Conservation (phyloP, 92 coral and sea anemone genomes). For the Palythoa caribaeorum region DNA sequence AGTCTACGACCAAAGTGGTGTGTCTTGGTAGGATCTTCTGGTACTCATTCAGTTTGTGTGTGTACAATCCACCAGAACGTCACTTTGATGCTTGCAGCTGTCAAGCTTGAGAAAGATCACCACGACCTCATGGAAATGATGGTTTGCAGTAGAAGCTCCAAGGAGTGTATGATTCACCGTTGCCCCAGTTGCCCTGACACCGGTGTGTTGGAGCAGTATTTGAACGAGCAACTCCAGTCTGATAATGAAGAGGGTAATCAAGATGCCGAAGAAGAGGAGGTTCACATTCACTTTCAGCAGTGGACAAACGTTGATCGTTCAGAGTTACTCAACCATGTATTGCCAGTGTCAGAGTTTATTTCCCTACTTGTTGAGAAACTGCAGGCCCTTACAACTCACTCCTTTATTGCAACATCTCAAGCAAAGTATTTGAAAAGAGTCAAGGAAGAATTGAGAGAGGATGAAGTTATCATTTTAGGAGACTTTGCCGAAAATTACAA, state of each 20-base stretch:
- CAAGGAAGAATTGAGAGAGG: conserved; percentile 32
- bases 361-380: conserved; percentile 26
- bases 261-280: conserved; percentile 14
- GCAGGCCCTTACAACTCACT: conserved; percentile 6
- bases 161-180: conserved; percentile 56
- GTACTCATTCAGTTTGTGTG: conserved; percentile 46
- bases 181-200: conserved; percentile 39
- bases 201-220: conserved; percentile 44
- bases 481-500: conserved; percentile 48
- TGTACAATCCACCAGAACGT: not conserved
- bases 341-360: conserved; percentile 9
- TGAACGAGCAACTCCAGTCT: conserved; percentile 42
- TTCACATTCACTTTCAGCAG: not conserved
- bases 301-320: conserved; percentile 42
- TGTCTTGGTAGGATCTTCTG: conserved; percentile 33
- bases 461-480: conserved; percentile 42
- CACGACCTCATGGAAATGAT: too few species aligned
- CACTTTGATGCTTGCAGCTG: not conserved
- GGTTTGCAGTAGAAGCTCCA: too few species aligned
- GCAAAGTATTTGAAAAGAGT: too few species aligned
- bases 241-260: conserved; percentile 37
- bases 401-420: conserved; percentile 9
- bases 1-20: conserved; percentile 43
- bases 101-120: not conserved
- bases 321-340: conserved; percentile 27